Conservation (phyloP, 2,113 vertebrate species). For the Neodontobutis hainanensis region DNA sequence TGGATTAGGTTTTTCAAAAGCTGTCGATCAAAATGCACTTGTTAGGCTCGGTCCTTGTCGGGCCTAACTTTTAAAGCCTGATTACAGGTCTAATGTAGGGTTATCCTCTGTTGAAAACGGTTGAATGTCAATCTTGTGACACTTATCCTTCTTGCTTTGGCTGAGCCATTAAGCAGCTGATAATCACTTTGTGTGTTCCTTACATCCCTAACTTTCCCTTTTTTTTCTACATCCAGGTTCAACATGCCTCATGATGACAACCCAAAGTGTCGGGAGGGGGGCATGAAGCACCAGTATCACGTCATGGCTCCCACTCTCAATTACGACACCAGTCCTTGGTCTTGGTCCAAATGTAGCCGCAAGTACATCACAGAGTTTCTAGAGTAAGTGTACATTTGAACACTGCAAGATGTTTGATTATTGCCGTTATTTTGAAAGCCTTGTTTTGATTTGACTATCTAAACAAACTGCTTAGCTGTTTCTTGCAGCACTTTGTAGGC, state of each 20-base stretch:
- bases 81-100: neutral
- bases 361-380: slow-evolving; percentile 98
- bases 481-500: slow-evolving; percentile 28
- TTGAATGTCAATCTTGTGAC: slow-evolving; percentile 57
- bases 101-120: slow-evolving; percentile 33
- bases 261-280: slow-evolving; percentile 92
- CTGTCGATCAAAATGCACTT: too few species aligned
- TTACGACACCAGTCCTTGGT: slow-evolving; percentile 95
- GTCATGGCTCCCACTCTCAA: slow-evolving; percentile 97
- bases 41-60: too few species aligned
- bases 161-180: slow-evolving; percentile 48
- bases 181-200: slow-evolving; percentile 57
- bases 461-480: slow-evolving; percentile 35
- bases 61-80: too few species aligned
- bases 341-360: slow-evolving; percentile 97
- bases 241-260: slow-evolving; percentile 97
- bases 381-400: slow-evolving; percentile 83
- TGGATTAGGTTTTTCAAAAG: too few species aligned
- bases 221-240: slow-evolving; percentile 81
- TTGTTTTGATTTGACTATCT: slow-evolving; percentile 34
- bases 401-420: neutral
- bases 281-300: slow-evolving; percentile 90
- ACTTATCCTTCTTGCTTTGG: slow-evolving; percentile 52
- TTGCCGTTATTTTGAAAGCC: slow-evolving; percentile 12
- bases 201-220: slow-evolving; percentile 16